Evolutionary conservation across 2,888 invertebrate species (phyloP).

Genomic region (Carabus problematicus): DNA sequence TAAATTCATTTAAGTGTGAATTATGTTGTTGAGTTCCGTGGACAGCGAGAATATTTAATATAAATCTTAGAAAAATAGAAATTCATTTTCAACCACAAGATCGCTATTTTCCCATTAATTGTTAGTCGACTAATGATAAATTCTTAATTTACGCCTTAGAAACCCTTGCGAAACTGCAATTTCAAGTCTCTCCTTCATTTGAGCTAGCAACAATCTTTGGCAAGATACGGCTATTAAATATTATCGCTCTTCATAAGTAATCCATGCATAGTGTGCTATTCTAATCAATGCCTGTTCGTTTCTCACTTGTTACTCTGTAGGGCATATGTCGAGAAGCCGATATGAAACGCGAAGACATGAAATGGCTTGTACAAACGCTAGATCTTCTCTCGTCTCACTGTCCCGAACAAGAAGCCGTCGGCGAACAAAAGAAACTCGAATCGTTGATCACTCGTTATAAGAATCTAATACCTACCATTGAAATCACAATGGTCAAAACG

Average conservation of each 20-base stretch:
- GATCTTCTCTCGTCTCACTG: conserved; percentile 85
- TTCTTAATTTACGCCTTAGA: too few species aligned
- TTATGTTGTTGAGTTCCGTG: neutral
- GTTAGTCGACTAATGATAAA: too few species aligned
- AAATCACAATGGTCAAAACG: conserved; percentile 91
- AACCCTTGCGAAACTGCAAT: too few species aligned
- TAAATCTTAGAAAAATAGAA: too few species aligned
- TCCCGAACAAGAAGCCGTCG: conserved; percentile 78
- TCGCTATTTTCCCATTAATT: too few species aligned
- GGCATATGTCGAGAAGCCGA: conserved; percentile 91
- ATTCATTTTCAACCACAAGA: too few species aligned
- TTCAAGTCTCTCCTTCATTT: too few species aligned
- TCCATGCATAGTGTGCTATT: too few species aligned
- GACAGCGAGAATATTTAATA: neutral
- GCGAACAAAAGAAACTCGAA: conserved; percentile 84
- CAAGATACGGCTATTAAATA: too few species aligned
- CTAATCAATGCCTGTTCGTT: neutral
- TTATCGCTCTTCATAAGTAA: too few species aligned
- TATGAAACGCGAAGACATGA: conserved; percentile 90
- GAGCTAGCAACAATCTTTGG: neutral
- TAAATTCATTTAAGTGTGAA: conserved; percentile 53
- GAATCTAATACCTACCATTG: conserved; percentile 88
- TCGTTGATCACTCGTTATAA: conserved; percentile 86
- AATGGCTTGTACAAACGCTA: conserved; percentile 91
- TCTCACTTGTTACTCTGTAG: conserved; percentile 60